These are phyloP conservation scores for Catocala nupta DNA, from an alignment of 2,888 invertebrate species.

Conservation along the genomic window DNA sequence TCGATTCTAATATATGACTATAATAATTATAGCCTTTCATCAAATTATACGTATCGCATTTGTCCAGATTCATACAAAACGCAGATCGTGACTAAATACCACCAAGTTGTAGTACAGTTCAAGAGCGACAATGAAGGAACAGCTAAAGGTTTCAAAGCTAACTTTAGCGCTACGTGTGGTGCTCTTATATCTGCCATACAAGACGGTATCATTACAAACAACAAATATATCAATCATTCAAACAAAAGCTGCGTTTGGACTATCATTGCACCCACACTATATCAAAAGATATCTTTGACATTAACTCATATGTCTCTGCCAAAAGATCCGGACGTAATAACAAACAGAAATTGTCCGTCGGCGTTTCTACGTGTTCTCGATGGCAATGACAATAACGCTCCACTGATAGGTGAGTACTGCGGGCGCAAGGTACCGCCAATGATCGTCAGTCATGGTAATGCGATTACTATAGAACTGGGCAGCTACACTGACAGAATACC, in stretches of 20 bases:
- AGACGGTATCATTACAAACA: conserved; percentile 84
- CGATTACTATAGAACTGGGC: conserved; percentile 84
- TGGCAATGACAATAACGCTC: conserved; percentile 89
- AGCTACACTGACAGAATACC: conserved; percentile 60
- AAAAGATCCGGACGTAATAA: conserved; percentile 55
- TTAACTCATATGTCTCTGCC: conserved; percentile 88
- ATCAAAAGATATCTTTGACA: conserved; percentile 90
- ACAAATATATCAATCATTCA: conserved; percentile 62
- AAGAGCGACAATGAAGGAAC: conserved; percentile 85
- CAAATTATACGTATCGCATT: conserved; percentile 83
- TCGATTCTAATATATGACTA: conserved; percentile 34
- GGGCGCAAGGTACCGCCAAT: conserved; percentile 88
- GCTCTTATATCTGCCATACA: conserved; percentile 86
- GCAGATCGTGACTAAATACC: conserved; percentile 86
- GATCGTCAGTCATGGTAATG: conserved; percentile 90
- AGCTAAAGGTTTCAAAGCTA: conserved; percentile 93
- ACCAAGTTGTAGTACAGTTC: conserved; percentile 90
- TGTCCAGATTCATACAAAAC: conserved; percentile 68
- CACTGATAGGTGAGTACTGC: conserved; percentile 90
- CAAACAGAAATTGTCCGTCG: conserved; percentile 67
- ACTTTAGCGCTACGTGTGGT: conserved; percentile 90
- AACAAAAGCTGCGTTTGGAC: conserved; percentile 91
- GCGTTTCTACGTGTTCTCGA: conserved; percentile 88
- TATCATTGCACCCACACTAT: conserved; percentile 84
- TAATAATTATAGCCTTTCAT: conserved; percentile 4